phyloP scores from a whole-genome alignment of 2,888 invertebrate species.

The Thysanoteuthis rhombus region DNA sequence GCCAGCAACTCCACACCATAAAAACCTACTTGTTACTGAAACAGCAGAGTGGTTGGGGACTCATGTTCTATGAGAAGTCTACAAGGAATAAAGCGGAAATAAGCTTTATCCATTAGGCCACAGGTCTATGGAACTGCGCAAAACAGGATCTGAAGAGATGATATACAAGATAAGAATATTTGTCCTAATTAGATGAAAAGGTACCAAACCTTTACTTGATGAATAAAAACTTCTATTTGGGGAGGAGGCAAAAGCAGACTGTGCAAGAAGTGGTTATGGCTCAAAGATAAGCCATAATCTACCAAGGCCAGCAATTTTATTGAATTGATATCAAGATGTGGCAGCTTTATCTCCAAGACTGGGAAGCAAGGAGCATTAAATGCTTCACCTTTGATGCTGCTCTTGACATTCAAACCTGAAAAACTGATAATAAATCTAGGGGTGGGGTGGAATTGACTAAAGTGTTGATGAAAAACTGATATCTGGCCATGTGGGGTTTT shows the following conservation, averaged over 20 bases:
- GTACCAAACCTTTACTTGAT: too few species aligned
- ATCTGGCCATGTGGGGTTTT: background rate
- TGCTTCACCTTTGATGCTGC: background rate
- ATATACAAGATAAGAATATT: background rate
- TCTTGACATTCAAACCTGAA: background rate
- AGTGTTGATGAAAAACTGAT: background rate
- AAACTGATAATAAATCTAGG: background rate
- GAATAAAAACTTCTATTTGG: background rate
- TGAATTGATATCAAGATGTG: background rate
- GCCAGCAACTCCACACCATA: too few species aligned
- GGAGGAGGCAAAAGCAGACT: background rate
- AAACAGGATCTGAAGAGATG: background rate
- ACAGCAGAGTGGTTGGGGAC: too few species aligned
- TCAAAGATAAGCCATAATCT: background rate
- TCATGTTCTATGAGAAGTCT: too few species aligned
- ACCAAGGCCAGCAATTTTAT: background rate
- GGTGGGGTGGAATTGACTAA: background rate
- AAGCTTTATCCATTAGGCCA: background rate
- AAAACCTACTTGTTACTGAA: too few species aligned
- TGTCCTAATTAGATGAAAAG: background rate
- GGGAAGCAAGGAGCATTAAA: background rate
- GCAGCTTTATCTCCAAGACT: background rate
- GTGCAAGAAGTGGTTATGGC: background rate
- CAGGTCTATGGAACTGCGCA: background rate
- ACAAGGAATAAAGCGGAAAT: too few species aligned